Conservation (phyloP, 2,888 invertebrate genomes). For the Strigamia transsilvanica region DNA sequence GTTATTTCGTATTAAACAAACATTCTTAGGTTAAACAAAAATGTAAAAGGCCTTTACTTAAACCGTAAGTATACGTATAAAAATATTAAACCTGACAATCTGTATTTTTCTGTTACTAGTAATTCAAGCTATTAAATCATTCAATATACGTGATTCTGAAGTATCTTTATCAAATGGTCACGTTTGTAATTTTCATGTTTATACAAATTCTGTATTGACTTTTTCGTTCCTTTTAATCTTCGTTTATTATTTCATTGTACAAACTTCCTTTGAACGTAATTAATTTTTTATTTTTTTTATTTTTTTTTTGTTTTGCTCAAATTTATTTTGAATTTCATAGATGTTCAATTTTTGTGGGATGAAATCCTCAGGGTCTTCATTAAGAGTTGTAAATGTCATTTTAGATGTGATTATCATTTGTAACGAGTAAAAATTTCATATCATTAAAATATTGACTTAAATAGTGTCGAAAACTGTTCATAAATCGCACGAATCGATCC, state of each 20-base stretch:
- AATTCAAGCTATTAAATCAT: slow-evolving; percentile 27
- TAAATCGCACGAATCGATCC: neutral
- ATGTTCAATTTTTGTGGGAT: slow-evolving; percentile 49
- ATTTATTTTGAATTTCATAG: slow-evolving; percentile 31
- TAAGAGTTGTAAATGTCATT: slow-evolving; percentile 43
- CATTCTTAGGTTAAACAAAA: slow-evolving; percentile 37
- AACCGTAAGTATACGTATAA: slow-evolving; percentile 48
- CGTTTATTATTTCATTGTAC: neutral
- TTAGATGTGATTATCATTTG: slow-evolving; percentile 49
- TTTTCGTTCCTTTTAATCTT: neutral
- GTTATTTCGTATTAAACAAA: slow-evolving; percentile 43
- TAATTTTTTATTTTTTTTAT: neutral
- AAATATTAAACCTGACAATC: slow-evolving; percentile 47
- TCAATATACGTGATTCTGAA: slow-evolving; percentile 35
- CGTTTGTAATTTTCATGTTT: slow-evolving; percentile 41
- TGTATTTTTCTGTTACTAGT: slow-evolving; percentile 45
- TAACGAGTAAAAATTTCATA: slow-evolving; percentile 45
- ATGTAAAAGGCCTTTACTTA: slow-evolving; percentile 40
- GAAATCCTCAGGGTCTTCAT: slow-evolving; percentile 46
- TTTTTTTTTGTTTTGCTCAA: slow-evolving; percentile 24
- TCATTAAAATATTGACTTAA: slow-evolving; percentile 40
- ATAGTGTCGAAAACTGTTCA: slow-evolving; percentile 25
- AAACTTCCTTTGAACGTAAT: neutral
- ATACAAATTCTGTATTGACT: slow-evolving; percentile 16
- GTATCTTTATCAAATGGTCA: slow-evolving; percentile 37